Conservation (phyloP, 2,113 vertebrate species). For the Platysternon megacephalum region DNA sequence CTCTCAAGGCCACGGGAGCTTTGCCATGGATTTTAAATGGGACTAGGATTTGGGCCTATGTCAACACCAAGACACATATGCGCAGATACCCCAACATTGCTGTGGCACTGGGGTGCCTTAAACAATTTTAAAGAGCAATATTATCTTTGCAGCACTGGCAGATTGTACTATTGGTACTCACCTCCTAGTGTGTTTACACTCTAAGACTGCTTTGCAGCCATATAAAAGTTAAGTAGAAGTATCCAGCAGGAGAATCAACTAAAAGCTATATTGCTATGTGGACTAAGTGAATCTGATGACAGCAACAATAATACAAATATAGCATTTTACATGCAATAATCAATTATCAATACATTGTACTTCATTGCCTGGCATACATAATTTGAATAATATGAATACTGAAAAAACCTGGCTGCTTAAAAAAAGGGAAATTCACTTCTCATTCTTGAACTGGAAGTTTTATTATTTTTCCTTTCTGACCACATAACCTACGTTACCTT, state of each 20-base stretch:
- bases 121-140: background rate
- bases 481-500: background rate
- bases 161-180: background rate
- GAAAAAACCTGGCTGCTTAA: background rate
- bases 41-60: background rate
- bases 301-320: background rate
- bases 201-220: accelerated
- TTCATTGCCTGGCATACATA: background rate
- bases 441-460: background rate
- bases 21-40: background rate
- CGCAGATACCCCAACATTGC: background rate
- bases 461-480: background rate
- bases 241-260: background rate
- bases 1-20: background rate
- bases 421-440: background rate
- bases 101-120: background rate
- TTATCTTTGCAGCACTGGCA: background rate
- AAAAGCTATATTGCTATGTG: background rate
- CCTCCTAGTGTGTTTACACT: background rate
- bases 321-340: background rate
- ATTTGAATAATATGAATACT: background rate
- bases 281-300: background rate
- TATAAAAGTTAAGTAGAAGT: background rate
- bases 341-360: background rate
- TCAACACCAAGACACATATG: background rate